Conservation (phyloP, 2,797 vertebrate genomes). For the Selene dorsalis region DNA sequence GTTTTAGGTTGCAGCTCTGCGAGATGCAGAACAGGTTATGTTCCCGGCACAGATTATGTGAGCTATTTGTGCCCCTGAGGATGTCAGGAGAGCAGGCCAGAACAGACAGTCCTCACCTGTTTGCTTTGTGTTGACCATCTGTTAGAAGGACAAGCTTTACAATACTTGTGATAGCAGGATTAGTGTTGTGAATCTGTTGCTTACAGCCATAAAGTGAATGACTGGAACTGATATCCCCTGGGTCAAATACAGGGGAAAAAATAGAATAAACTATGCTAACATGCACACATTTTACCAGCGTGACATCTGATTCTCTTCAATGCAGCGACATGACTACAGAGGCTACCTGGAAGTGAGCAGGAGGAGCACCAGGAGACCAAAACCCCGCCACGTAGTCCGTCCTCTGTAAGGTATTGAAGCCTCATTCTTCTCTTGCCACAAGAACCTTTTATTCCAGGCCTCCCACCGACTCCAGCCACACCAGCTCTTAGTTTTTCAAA, state of each 20-base stretch:
- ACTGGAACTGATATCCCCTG: not conserved
- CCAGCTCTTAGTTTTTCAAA: slow-evolving; percentile 81
- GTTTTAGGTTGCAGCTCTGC: slow-evolving; percentile 7
- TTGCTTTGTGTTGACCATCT: slow-evolving; percentile 68
- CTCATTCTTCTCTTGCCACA: slow-evolving; percentile 63
- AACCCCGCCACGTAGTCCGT: slow-evolving; percentile 29
- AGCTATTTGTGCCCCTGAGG: slow-evolving; percentile 35
- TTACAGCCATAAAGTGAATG: slow-evolving; percentile 20
- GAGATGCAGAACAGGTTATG: slow-evolving; percentile 45
- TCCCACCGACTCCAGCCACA: slow-evolving; percentile 75
- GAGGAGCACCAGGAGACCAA: slow-evolving; percentile 21
- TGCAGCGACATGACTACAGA: slow-evolving; percentile 23
- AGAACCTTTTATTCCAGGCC: slow-evolving; percentile 72
- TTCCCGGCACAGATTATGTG: slow-evolving; percentile 41
- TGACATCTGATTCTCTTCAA: not conserved
- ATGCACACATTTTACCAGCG: not conserved
- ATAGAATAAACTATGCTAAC: not conserved
- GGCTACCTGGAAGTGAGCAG: slow-evolving; percentile 33
- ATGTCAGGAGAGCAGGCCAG: slow-evolving; percentile 36
- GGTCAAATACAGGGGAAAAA: not conserved
- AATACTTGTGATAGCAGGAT: slow-evolving; percentile 40
- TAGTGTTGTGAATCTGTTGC: slow-evolving; percentile 30
- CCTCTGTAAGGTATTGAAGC: slow-evolving; percentile 70
- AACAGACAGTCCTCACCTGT: slow-evolving; percentile 69
- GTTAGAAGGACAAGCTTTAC: slow-evolving; percentile 48